These are phyloP conservation scores for Eidolon helvum DNA, from an alignment of 2,113 vertebrate genomes.

Conservation along the genomic window DNA sequence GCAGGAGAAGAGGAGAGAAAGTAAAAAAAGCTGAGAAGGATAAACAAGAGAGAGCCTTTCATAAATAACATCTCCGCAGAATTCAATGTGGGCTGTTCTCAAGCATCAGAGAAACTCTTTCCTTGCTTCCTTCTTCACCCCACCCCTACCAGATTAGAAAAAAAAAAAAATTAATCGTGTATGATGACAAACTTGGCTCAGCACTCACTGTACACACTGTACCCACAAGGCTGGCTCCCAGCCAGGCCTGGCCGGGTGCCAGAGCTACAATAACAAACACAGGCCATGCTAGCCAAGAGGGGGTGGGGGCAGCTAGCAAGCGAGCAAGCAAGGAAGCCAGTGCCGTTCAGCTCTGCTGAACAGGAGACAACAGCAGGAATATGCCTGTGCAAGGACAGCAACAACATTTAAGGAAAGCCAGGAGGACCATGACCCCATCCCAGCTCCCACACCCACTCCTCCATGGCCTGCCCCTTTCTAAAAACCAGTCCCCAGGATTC, in stretches of 20 bases:
- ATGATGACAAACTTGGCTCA: constrained; percentile 91
- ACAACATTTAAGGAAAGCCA: neutral
- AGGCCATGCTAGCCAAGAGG: constrained; percentile 78
- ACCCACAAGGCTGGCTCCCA: constrained; percentile 90
- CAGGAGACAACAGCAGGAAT: neutral
- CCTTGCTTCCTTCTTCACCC: constrained; percentile 56
- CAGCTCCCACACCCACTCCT: neutral
- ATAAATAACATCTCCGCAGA: constrained; percentile 72
- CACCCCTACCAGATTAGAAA: constrained; percentile 69
- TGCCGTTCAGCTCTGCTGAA: neutral
- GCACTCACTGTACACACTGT: constrained; percentile 99
- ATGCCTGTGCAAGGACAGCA: neutral
- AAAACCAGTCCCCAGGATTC: neutral
- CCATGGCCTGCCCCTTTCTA: neutral
- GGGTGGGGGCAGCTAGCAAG: neutral
- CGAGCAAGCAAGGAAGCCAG: neutral
- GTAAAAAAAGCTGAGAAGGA: neutral
- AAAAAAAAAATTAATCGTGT: constrained; percentile 78
- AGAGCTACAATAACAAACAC: constrained; percentile 90
- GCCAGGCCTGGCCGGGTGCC: constrained; percentile 90
- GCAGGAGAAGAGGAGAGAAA: neutral
- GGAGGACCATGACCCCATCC: neutral
- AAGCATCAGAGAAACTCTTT: constrained; percentile 62
- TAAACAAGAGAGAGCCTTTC: constrained; percentile 41
- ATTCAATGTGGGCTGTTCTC: constrained; percentile 73